Percentiles rank a stretch among this genome's conserved stretches.
phyloP scores from a whole-genome alignment of 2,797 vertebrate species.

The Microtus agrestis region DNA sequence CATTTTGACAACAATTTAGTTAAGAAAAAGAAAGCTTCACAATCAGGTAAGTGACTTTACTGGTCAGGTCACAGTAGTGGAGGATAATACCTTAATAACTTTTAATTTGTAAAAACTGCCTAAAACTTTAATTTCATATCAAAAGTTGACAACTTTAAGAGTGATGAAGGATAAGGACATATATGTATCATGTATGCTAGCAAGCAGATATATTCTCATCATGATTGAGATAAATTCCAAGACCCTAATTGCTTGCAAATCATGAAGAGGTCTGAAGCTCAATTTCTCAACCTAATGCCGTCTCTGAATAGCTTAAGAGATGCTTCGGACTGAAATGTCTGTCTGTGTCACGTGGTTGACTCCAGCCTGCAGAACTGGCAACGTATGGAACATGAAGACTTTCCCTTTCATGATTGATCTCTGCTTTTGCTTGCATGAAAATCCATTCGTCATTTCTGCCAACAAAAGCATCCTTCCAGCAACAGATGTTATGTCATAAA shows the following conservation, averaged over 20 bases:
- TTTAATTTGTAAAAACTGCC: neutral
- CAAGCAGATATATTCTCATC: neutral
- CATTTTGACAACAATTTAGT: neutral
- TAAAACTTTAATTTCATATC: neutral
- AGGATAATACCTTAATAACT: neutral
- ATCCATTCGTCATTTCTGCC: slow-evolving; percentile 78
- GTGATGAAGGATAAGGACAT: neutral
- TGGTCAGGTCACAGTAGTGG: neutral
- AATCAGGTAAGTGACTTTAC: slow-evolving; percentile 13
- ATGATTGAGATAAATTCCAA: neutral
- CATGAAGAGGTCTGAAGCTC: neutral
- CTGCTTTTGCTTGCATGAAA: slow-evolving; percentile 81
- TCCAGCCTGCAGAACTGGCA: slow-evolving; percentile 47
- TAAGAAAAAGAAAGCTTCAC: neutral
- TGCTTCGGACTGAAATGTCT: neutral
- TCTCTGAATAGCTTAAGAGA: neutral
- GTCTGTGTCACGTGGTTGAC: neutral
- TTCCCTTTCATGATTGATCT: slow-evolving; percentile 81
- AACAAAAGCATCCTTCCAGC: slow-evolving; percentile 65
- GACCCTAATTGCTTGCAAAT: neutral
- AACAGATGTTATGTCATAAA: slow-evolving; percentile 84
- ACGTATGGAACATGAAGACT: slow-evolving; percentile 53
- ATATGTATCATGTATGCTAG: neutral
- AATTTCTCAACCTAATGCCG: neutral
- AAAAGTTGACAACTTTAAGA: slow-evolving; percentile 9